Conservation (phyloP, 1,140 invertebrate genomes). For the Musca vetustissima region DNA sequence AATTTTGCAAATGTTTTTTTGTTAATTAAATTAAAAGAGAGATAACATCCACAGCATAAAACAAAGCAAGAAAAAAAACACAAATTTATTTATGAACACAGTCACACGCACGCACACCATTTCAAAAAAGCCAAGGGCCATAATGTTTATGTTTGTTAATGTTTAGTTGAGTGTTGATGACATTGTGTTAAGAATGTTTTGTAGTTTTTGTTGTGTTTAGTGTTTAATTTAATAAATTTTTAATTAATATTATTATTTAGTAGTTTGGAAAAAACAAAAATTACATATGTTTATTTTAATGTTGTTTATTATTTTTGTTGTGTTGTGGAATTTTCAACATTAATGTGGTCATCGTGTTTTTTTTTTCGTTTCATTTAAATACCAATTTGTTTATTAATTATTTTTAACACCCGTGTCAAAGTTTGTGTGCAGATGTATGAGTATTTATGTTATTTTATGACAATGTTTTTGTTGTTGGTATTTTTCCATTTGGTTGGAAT, state of each 20-base stretch:
- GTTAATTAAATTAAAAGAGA: too few species aligned
- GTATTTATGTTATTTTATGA: conserved; percentile 17
- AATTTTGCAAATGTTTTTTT: conserved; percentile 12
- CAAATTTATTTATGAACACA: not conserved
- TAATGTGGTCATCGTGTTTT: not conserved
- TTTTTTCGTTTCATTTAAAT: not conserved
- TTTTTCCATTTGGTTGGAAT: too few species aligned
- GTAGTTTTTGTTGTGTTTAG: not conserved
- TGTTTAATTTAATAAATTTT: not conserved
- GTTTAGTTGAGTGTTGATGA: too few species aligned
- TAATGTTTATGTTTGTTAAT: too few species aligned
- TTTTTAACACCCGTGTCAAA: conserved; percentile 12
- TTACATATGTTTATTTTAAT: conserved; percentile 4
- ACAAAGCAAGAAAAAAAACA: not conserved
- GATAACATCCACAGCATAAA: not conserved
- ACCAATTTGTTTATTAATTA: conserved; percentile 15
- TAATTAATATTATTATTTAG: conserved; percentile 7
- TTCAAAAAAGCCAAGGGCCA: too few species aligned
- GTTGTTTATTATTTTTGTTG: conserved; percentile 1
- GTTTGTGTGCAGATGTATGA: conserved; percentile 1
- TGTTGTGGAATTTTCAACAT: too few species aligned
- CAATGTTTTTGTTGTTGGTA: conserved; percentile 2
- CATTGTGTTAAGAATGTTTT: not conserved
- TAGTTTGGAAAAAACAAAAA: too few species aligned
- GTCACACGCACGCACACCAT: too few species aligned